Base-by-base conservation (phyloP, 2,797 vertebrate species). In the Pantherophis vulpinus region DNA sequence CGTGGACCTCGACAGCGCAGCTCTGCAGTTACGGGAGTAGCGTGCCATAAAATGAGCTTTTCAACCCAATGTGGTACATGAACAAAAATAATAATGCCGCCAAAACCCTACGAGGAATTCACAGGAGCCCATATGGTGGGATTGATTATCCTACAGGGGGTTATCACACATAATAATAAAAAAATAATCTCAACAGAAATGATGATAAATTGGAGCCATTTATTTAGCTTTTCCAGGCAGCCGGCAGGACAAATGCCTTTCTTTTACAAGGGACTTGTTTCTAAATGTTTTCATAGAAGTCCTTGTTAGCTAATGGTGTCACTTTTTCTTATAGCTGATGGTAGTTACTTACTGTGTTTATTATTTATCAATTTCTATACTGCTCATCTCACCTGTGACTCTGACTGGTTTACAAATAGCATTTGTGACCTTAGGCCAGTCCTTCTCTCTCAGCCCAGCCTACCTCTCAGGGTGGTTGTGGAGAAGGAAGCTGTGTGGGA, bases 281-380 rank as follows among this genome's bases (percentile, higher is more conserved):
- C 14, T 37, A 12, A 32, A 25, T 1, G 5, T 18, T 47, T 88
- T 29, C 9, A 2, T 5, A 14, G 51, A 88, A 70, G 12, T 29
- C 37, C 8, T 14, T 11, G 1, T 58, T 29, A 23, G 9, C 74
- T 47, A 5, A 59, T 10, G 12, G 4, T 11, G 10, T 20, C 14
- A 5, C 6, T 32, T 89, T 79, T 88, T 9, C 12, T 89, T 27
- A 14, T 59, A 92, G 93, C 37, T 94, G 95, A 93, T 94, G 90
- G 37, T 42, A 79, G 37, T 42, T 83, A 5, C 42, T 70, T 70
- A 32, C 66, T 70, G 14, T 70, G 14, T 70, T 70, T 70, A 70
- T 32, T 29, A 27, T 61, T 70, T 70, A 32, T 32, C 14, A 16
- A 8, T 70, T 70, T 70, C 66, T 70, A 32, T 14, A 70, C n/a